Base-by-base conservation (phyloP, 1,140 invertebrate genomes). In the Caenorhabditis brenneri region DNA sequence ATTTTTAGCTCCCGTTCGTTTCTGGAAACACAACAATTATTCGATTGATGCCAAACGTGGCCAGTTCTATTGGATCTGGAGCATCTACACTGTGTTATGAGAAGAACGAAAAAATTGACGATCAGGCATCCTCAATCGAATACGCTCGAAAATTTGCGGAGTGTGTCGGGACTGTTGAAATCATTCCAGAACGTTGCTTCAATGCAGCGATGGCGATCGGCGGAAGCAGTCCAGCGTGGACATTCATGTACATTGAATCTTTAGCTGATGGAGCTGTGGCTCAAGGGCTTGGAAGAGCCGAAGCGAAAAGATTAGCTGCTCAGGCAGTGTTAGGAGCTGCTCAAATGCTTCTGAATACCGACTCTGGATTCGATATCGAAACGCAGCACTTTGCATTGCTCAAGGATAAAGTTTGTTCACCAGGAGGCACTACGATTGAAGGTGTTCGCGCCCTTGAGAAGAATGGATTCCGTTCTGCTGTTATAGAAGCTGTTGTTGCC, bases 341-440 rank as follows among this genome's bases (percentile, higher is more conserved):
- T 33, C 55, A 49, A 22, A 69, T 65, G 42, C 16, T 65, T 22
- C 81, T 65, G 5, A n/a, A 55, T 53, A 78, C 74, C 3, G 22
- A 55, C 7, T 83, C 53, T 19, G 65, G 51, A 12, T 82, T 60
- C 39, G 82, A 83, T 49, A 83, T 79, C 19, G 33, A 81, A n/a
- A 29, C 33, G 7, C 79, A 94, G 91, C 95, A 96, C 93, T 95
- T 95, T 15, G 95, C 93, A 4, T 91, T 93, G n/a, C 91, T 97
- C 49, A 96, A 95, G 89, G 96, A 97, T 91, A 95, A 95, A 89
- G 96, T 98, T 2, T 97, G 95, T 89, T 97, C 96, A 0, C 95
- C 96, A 16, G 96, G 94, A 27, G 97, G 97, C 1, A 94, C 95
- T 2, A 97, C 96, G 0, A 96, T 96, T 39, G 93, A 94, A 42